Percentiles rank a stretch among this genome's conserved stretches.
phyloP scores from a whole-genome alignment of 2,888 invertebrate genomes.

The Harpalus rubripes region DNA sequence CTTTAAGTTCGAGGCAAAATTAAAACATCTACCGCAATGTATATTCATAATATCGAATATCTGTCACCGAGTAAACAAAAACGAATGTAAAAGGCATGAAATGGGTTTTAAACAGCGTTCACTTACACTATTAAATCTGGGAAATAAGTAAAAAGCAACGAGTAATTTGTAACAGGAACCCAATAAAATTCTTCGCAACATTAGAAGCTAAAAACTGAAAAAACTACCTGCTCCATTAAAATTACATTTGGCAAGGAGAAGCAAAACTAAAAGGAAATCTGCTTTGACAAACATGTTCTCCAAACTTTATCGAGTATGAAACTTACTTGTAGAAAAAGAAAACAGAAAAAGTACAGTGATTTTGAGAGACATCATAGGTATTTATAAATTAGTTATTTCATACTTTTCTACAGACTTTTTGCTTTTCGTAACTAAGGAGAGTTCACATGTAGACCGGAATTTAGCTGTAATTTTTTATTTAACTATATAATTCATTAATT shows the following conservation, averaged over 20 bases:
- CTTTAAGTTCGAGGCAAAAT: background rate
- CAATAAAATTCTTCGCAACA: conserved; percentile 41
- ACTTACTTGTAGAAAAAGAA: background rate
- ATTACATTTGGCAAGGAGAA: conserved; percentile 15
- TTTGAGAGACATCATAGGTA: background rate
- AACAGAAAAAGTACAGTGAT: background rate
- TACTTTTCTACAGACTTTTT: background rate
- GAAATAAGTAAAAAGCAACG: conserved; percentile 31
- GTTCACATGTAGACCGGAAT: no score
- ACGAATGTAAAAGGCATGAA: conserved; percentile 27
- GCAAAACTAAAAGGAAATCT: background rate
- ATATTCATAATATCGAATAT: conserved; percentile 45
- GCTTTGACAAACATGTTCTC: background rate
- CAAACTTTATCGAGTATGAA: background rate
- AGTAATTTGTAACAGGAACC: conserved; percentile 32
- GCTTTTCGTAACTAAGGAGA: background rate
- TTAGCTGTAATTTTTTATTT: no score
- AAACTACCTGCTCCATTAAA: conserved; percentile 33
- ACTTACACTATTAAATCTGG: conserved; percentile 32
- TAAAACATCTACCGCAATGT: background rate
- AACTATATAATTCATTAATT: no score
- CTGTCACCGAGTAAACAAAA: conserved; percentile 35
- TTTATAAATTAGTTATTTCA: background rate
- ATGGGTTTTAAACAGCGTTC: conserved; percentile 11
- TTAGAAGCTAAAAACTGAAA: conserved; percentile 45